These are phyloP conservation scores for Cecidostiba fungosa DNA, from an alignment of 2,888 invertebrate species.

Conservation along the genomic window DNA sequence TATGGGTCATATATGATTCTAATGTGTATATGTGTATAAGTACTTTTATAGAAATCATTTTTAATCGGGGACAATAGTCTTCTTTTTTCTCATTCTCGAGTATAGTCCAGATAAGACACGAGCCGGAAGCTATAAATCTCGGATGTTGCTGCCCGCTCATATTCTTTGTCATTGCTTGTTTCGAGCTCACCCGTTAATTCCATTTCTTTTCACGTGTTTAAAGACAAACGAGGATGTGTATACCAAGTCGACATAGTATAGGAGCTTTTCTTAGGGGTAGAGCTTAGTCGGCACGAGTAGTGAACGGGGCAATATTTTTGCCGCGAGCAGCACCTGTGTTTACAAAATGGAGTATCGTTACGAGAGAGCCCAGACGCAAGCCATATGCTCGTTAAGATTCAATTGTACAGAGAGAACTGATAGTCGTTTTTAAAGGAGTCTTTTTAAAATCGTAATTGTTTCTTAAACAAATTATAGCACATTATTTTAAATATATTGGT, in stretches of 20 bases:
- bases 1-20: no score
- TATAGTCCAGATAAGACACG: background rate
- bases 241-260: background rate
- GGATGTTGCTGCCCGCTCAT: background rate
- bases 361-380: conserved; percentile 74
- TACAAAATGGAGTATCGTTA: conserved; percentile 75
- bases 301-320: background rate
- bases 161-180: background rate
- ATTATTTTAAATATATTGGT: no score
- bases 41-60: no score
- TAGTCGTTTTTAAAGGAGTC: background rate
- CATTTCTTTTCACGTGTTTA: background rate
- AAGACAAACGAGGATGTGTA: background rate
- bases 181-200: background rate
- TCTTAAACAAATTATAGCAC: no score
- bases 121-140: conserved; percentile 16
- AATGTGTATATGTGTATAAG: no score
- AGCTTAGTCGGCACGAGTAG: background rate
- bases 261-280: background rate
- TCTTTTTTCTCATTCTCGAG: background rate
- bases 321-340: conserved; percentile 67
- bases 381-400: conserved; percentile 70
- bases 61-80: no score
- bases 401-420: background rate
- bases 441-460: no score